phyloP scores from a whole-genome alignment of 2,888 invertebrate species.

The Caenorhabditis macrosperma region DNA sequence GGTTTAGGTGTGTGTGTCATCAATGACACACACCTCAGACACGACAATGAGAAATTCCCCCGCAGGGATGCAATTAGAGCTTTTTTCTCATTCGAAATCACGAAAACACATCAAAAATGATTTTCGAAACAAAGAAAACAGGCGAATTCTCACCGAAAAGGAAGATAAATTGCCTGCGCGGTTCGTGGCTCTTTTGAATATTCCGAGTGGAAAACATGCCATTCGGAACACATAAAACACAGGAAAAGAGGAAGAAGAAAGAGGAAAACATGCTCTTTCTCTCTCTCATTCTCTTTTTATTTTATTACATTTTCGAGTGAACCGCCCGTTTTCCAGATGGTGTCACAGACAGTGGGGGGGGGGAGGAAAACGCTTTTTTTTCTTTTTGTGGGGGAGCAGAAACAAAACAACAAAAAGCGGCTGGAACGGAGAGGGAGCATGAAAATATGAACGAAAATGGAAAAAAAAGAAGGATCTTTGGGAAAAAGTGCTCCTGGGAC shows the following conservation, averaged over 20 bases:
- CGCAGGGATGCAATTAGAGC: not conserved
- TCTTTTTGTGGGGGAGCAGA: not conserved
- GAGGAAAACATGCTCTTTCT: constrained; percentile 7
- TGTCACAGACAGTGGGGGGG: not conserved
- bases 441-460: not conserved
- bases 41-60: constrained; percentile 13
- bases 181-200: too few species aligned
- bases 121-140: too few species aligned
- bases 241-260: constrained; percentile 8
- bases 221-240: constrained; percentile 28
- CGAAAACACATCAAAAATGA: not conserved
- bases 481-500: too few species aligned
- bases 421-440: too few species aligned
- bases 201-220: not conserved
- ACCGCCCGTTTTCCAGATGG: constrained; percentile 30
- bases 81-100: not conserved
- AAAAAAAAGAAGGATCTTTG: too few species aligned
- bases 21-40: constrained; percentile 40
- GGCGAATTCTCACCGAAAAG: too few species aligned
- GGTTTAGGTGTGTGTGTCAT: constrained; percentile 24
- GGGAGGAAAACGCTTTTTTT: not conserved
- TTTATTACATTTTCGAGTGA: constrained; percentile 31
- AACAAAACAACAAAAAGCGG: not conserved
- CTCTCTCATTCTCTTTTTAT: constrained; percentile 27
- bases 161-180: too few species aligned